Evolutionary conservation across 2,888 invertebrate species (phyloP).

Genomic region (Ditylenchus weischeri): DNA sequence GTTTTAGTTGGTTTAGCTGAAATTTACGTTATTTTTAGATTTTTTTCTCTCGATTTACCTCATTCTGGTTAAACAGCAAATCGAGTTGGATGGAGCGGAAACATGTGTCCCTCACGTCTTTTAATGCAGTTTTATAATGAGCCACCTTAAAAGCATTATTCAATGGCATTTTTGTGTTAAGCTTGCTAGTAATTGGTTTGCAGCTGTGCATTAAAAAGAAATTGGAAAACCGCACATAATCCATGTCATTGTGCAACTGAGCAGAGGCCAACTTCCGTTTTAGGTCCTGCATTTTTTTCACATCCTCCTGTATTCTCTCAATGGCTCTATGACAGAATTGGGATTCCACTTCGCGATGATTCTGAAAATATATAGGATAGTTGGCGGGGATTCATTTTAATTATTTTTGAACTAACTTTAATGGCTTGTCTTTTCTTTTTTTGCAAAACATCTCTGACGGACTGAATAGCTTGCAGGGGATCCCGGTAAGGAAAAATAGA

Average conservation of each 20-base stretch:
- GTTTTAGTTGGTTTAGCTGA: no score
- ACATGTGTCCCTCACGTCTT: background rate
- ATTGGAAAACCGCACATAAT: background rate
- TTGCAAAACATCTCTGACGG: no score
- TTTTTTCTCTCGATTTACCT: background rate
- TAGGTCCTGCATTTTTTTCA: background rate
- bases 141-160: background rate
- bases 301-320: conserved; percentile 1
- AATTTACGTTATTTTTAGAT: no score
- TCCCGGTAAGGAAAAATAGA: no score
- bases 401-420: no score
- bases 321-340: conserved; percentile 2
- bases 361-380: background rate
- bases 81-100: conserved; percentile 1
- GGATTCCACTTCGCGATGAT: background rate
- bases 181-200: background rate
- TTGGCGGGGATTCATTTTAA: no score
- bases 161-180: background rate
- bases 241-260: background rate
- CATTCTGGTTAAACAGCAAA: background rate
- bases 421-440: no score
- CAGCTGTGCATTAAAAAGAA: background rate
- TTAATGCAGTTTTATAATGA: conserved; percentile 8
- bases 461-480: no score
- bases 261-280: background rate